A percentile compares a stretch with the other conserved stretches of the same genome.
Evolutionary conservation across 2,888 invertebrate species (phyloP).

Genomic region (Euzophera pinguis): DNA sequence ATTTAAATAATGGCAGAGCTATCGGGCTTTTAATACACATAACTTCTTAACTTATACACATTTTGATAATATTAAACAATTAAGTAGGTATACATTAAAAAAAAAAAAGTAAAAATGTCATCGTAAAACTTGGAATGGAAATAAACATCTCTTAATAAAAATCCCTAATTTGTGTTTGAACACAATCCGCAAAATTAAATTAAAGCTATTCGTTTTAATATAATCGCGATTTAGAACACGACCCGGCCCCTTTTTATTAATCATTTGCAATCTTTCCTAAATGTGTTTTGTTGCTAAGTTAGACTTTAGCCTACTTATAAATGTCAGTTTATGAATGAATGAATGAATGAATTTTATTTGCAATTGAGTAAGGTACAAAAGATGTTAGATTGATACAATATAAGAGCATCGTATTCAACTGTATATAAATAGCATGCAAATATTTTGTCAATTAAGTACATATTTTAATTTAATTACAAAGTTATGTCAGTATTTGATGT

Average conservation of each 20-base stretch:
- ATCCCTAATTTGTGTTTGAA: conserved; percentile 18
- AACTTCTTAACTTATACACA: no score
- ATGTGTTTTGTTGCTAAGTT: not conserved
- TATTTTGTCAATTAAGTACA: no score
- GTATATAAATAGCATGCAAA: no score
- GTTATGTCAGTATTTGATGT: no score
- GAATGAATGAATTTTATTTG: no score
- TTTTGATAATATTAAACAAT: not conserved
- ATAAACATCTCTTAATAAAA: conserved; percentile 33
- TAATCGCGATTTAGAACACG: conserved; percentile 12
- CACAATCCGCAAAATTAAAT: conserved; percentile 9
- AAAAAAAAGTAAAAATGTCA: not conserved
- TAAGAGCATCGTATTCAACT: no score
- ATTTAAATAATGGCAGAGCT: no score
- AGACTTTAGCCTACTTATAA: not conserved
- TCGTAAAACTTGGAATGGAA: conserved; percentile 11
- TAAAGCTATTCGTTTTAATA: conserved; percentile 13
- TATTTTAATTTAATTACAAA: no score
- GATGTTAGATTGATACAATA: no score
- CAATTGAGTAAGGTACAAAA: no score
- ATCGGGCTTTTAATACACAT: no score
- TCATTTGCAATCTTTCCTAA: not conserved
- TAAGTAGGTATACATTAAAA: no score
- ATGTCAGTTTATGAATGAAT: not conserved
- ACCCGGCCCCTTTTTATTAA: not conserved